Base-by-base conservation (phyloP, 1,140 invertebrate genomes). In the Zaprionus lachaisei region DNA sequence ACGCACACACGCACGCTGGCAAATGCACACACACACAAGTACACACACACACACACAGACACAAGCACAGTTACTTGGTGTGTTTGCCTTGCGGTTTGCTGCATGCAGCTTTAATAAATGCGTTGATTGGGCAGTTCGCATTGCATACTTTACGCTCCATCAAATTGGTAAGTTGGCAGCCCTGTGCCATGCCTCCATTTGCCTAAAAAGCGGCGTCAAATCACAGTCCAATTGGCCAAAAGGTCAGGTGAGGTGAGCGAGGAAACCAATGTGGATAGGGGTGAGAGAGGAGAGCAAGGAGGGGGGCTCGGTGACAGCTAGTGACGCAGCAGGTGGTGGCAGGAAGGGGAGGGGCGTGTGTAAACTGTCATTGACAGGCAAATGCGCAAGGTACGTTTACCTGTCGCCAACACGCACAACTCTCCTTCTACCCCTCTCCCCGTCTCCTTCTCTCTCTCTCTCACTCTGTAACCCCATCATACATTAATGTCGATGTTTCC, bases 371-470 rank as follows among this genome's bases (percentile, higher is more conserved):
- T 57, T 75, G 75, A 47, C 76, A 83, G 71, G 58, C 26, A 44
- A 69, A 70, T 67, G 41, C 69, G 37, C 61, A 54, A 75, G 71
- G 82, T 84, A 81, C 83, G 54, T 84, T 84, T 82, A 85, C 79
- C 83, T 84, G 67, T 66, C 47, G 57, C 68, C 56, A 41, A 31
- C 79, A 60, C 55, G 34, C 57, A 61, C 37, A 65, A 22, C n/a
- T 44, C 76, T 68, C 37, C 2, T 20, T 44, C 37, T 12, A 44
- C 34, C 67, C 20, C 14, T 31, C 9, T 37, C 6, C 0, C 28
- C 28, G 0, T 55, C 9, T 6, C n/a, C 2, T n/a, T 6, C 41
- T 6, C 15, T n/a, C 15, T 7, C 31, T 28, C 71, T 55, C 22
- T 5, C 22, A 14, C 38, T 15, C 20, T n/a, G n/a, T n/a, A 58